Evolutionary conservation across 2,113 vertebrate species (phyloP).

Genomic region (Gallinago paraguaiae): DNA sequence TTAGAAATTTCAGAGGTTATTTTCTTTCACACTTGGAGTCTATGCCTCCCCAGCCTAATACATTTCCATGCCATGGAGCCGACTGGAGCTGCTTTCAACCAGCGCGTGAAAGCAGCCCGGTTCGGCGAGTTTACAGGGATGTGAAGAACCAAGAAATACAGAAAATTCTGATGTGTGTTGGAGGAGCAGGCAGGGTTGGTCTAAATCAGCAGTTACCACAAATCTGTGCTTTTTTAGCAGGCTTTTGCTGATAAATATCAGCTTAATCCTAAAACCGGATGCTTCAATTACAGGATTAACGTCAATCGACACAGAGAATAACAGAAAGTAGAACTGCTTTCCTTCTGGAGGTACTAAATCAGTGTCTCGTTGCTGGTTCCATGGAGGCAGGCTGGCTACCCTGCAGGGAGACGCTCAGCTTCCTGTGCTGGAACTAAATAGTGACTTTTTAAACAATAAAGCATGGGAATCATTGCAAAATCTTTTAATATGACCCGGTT

Average conservation of each 20-base stretch:
- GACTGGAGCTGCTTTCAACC: neutral
- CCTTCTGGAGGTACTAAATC: neutral
- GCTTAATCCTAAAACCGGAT: slow-evolving; percentile 38
- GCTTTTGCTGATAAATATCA: slow-evolving; percentile 53
- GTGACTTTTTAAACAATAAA: neutral
- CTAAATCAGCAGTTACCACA: slow-evolving; percentile 35
- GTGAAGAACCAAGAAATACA: neutral
- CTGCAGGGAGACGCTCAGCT: neutral
- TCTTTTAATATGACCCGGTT: neutral
- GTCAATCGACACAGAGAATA: neutral
- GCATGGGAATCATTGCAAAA: neutral
- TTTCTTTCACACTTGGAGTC: neutral
- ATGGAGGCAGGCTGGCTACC: neutral
- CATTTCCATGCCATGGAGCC: neutral
- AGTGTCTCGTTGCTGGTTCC: neutral
- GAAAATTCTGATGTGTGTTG: neutral
- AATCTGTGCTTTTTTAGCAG: slow-evolving; percentile 11
- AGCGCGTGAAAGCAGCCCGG: neutral
- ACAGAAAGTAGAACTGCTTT: neutral
- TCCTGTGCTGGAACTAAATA: neutral
- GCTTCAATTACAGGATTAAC: slow-evolving; percentile 66
- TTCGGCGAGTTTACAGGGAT: neutral
- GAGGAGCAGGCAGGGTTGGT: neutral
- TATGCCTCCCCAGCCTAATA: neutral
- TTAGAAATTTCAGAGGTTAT: slow-evolving; percentile 4